phyloP scores from a whole-genome alignment of 2,888 invertebrate genomes.

The Busseola fusca region DNA sequence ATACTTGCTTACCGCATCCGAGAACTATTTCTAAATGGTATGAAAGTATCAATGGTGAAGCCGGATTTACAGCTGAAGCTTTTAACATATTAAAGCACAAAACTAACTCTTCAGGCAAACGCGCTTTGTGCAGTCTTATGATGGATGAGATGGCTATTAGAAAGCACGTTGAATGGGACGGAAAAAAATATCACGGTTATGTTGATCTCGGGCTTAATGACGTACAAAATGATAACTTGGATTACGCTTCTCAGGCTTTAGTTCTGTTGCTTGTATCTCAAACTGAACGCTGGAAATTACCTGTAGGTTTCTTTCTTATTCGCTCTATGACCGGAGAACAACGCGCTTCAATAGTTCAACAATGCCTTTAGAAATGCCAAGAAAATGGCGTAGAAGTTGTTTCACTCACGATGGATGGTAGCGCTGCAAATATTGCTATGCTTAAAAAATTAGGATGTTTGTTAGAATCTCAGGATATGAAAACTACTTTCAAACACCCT shows the following conservation, averaged over 20 bases:
- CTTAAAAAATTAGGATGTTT: slow-evolving; percentile 35
- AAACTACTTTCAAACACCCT: slow-evolving; percentile 10
- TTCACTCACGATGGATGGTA: slow-evolving; percentile 34
- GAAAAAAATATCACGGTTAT: slow-evolving; percentile 8
- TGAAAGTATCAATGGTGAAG: slow-evolving; percentile 56
- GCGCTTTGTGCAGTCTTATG: slow-evolving; percentile 45
- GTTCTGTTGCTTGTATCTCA: slow-evolving; percentile 11
- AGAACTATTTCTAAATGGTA: too few species aligned
- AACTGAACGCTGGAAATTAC: slow-evolving; percentile 26
- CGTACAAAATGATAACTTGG: neutral
- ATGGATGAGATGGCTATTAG: slow-evolving; percentile 63
- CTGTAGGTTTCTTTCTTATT: slow-evolving; percentile 33
- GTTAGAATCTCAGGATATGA: slow-evolving; percentile 23
- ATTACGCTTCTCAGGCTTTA: slow-evolving; percentile 7
- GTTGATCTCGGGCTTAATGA: too few species aligned
- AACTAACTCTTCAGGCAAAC: slow-evolving; percentile 29
- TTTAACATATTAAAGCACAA: slow-evolving; percentile 44
- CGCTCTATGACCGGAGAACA: slow-evolving; percentile 26
- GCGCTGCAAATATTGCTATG: slow-evolving; percentile 39
- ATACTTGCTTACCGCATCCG: too few species aligned
- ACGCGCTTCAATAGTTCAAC: slow-evolving; percentile 14
- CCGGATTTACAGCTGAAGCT: slow-evolving; percentile 63
- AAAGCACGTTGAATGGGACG: slow-evolving; percentile 63
- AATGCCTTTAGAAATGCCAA: slow-evolving; percentile 10
- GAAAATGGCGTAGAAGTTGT: slow-evolving; percentile 26